A percentile compares a stretch with the other conserved stretches of the same genome.
Evolutionary conservation across 2,113 vertebrate genomes (phyloP).

Genomic region (Anseranas semipalmata): DNA sequence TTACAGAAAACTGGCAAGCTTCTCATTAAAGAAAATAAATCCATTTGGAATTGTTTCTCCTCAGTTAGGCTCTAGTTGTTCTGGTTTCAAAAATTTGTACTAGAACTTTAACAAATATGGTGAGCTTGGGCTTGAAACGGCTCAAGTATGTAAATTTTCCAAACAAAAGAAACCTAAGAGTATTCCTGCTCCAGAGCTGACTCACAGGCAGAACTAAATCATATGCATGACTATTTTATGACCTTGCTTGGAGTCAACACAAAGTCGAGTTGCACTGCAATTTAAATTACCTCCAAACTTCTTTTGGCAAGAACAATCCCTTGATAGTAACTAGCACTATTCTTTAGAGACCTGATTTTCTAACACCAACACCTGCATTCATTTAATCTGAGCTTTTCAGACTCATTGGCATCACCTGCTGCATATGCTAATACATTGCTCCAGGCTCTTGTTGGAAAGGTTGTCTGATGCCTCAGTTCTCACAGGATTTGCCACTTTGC

Average conservation of each 20-base stretch:
- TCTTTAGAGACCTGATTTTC: constrained; percentile 2
- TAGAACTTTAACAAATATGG: not conserved
- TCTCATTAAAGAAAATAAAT: not conserved
- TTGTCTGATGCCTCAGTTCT: not conserved
- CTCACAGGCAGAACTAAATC: not conserved
- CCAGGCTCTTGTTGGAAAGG: not conserved
- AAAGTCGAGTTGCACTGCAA: not conserved
- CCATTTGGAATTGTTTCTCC: not conserved
- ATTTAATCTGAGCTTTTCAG: constrained; percentile 36
- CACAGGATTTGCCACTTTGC: not conserved
- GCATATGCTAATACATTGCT: constrained; percentile 6
- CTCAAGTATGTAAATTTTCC: not conserved
- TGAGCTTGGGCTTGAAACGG: not conserved
- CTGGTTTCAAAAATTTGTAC: not conserved
- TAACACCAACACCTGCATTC: constrained; percentile 34
- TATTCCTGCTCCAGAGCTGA: not conserved
- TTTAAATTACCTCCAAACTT: constrained; percentile 13
- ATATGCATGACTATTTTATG: not conserved
- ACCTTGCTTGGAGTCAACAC: not conserved
- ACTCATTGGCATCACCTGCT: not conserved
- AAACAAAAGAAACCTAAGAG: not conserved
- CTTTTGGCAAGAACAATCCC: constrained; percentile 1
- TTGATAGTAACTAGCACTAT: not conserved
- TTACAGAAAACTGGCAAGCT: not conserved
- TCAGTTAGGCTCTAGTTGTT: not conserved